A percentile compares a stretch with the other conserved stretches of the same genome.
Evolutionary conservation across 2,113 vertebrate species (phyloP).

Genomic region (Chlorodrepanis virens): DNA sequence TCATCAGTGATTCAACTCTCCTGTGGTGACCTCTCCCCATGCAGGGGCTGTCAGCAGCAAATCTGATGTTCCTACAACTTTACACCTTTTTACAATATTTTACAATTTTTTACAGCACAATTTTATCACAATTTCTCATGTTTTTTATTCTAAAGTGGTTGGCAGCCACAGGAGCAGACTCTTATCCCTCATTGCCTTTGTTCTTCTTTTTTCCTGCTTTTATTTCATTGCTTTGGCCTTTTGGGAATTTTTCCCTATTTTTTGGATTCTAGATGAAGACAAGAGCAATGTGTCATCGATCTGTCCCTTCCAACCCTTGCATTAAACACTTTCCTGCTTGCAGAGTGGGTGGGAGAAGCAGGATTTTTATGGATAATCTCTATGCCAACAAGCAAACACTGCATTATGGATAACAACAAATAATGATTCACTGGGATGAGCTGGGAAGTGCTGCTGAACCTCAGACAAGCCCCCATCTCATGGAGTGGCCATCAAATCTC

Average conservation of each 20-base stretch:
- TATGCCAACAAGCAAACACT: slow-evolving; percentile 35
- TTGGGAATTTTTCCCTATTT: neutral
- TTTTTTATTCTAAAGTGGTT: neutral
- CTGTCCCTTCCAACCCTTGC: slow-evolving; percentile 14
- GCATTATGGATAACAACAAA: neutral
- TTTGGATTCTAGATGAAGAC: neutral
- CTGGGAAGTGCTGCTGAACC: neutral
- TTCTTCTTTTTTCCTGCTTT: neutral
- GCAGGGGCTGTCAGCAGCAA: neutral
- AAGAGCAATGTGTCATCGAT: neutral
- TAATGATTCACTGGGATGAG: neutral
- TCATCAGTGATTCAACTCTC: neutral
- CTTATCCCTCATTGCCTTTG: neutral
- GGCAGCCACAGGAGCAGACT: neutral
- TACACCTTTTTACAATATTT: no score
- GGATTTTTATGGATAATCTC: slow-evolving; percentile 10
- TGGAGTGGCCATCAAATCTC: neutral
- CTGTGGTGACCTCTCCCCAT: neutral
- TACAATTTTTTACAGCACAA: neutral
- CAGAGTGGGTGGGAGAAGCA: neutral
- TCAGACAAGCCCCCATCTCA: neutral
- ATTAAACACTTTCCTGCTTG: neutral
- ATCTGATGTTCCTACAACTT: neutral
- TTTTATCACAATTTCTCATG: neutral
- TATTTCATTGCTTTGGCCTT: neutral